Conservation (phyloP, 2,888 invertebrate species). For the Diplolepis rosae region DNA sequence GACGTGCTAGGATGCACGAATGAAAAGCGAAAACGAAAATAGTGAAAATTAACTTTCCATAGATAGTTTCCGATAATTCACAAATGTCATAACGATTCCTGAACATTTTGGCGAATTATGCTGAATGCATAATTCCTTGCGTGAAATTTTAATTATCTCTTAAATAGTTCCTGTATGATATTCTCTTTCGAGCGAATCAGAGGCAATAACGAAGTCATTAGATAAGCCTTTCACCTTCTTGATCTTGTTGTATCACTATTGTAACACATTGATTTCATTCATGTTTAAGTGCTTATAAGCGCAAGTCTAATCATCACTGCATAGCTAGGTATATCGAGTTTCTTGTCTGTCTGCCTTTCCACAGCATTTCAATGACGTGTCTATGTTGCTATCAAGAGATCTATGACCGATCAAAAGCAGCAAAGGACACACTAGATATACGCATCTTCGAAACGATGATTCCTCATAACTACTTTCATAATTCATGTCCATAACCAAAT, state of each 20-base stretch:
- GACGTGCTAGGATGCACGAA: conserved; percentile 26
- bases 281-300: not conserved
- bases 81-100: too few relatives aligned
- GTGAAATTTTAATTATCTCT: too few relatives aligned
- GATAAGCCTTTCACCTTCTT: conserved; percentile 44
- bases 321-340: not conserved
- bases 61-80: too few relatives aligned
- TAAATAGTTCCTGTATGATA: not conserved
- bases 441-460: too few relatives aligned
- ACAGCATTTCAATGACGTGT: not conserved
- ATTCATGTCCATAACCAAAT: too few relatives aligned
- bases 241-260: conserved; percentile 39
- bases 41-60: conserved; percentile 27
- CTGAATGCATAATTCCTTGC: too few relatives aligned
- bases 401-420: conserved; percentile 42
- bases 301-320: conserved; percentile 1
- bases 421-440: conserved; percentile 23
- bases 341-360: conserved; percentile 2
- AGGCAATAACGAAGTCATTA: conserved; percentile 40
- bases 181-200: conserved; percentile 34
- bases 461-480: too few relatives aligned
- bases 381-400: conserved; percentile 3
- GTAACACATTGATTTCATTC: conserved; percentile 18
- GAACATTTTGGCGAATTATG: too few relatives aligned
- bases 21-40: conserved; percentile 4